Conservation (phyloP, 2,888 invertebrate species). For the Podotricha telesiphe region DNA sequence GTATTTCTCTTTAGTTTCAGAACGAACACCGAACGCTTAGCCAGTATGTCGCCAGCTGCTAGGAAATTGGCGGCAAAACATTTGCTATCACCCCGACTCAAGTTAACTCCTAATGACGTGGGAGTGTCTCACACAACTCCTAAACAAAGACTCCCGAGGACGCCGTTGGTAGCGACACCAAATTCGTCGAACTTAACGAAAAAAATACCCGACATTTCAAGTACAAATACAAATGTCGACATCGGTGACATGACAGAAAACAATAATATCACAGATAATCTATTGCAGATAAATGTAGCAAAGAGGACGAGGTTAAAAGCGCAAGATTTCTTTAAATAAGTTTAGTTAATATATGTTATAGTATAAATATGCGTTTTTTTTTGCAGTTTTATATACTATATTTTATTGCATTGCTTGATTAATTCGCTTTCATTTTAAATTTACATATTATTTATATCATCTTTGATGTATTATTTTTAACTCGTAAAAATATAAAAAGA, state of each 20-base stretch:
- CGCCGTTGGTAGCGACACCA: constrained; percentile 61
- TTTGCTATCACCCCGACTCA: constrained; percentile 75
- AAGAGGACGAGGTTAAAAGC: constrained; percentile 90
- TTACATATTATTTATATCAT: too few relatives aligned
- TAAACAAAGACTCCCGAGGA: constrained; percentile 53
- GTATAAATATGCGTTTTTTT: neutral
- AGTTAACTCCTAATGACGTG: constrained; percentile 70
- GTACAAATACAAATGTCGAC: constrained; percentile 13
- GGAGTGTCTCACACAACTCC: constrained; percentile 65
- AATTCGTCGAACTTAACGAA: constrained; percentile 36
- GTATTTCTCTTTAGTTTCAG: constrained; percentile 72
- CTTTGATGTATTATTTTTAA: too few relatives aligned
- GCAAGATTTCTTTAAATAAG: constrained; percentile 88
- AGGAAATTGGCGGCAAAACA: constrained; percentile 89
- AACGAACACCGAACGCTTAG: constrained; percentile 90
- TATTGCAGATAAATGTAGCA: constrained; percentile 90
- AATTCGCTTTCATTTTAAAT: too few relatives aligned
- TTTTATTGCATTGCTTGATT: too few relatives aligned
- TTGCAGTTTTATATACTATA: too few relatives aligned
- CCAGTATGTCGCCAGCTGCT: constrained; percentile 98
- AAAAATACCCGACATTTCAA: constrained; percentile 44
- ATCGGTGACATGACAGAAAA: constrained; percentile 41
- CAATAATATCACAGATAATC: constrained; percentile 90
- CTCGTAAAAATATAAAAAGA: too few relatives aligned
- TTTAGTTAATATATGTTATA: constrained; percentile 2